phyloP scores from a whole-genome alignment of 2,113 vertebrate genomes.

The Trachemys scripta region DNA sequence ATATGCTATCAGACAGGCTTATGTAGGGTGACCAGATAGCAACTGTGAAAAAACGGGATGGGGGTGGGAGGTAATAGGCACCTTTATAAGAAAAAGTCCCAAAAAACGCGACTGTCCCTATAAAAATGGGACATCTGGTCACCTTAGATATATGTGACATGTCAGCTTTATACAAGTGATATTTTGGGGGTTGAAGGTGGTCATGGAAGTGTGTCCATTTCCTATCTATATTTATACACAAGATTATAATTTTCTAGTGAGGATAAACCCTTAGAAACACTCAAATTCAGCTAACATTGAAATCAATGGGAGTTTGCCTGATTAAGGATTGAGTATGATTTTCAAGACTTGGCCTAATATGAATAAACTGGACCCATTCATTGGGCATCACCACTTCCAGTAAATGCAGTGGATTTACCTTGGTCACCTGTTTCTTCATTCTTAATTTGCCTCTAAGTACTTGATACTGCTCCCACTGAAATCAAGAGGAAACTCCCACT shows the following conservation, averaged over 20 bases:
- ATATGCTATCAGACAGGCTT: neutral
- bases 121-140: too few relatives aligned
- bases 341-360: neutral
- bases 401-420: neutral
- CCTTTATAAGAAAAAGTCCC: too few relatives aligned
- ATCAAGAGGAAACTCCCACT: neutral
- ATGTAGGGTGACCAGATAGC: neutral
- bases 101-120: too few relatives aligned
- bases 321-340: neutral
- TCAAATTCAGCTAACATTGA: neutral
- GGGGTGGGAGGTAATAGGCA: too few relatives aligned
- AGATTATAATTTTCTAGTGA: neutral
- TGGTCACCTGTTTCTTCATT: neutral
- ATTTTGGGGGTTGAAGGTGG: neutral
- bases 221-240: neutral
- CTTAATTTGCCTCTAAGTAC: neutral
- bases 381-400: neutral
- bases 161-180: neutral
- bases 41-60: too few relatives aligned
- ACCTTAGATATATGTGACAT: neutral
- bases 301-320: neutral
- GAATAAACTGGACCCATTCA: neutral
- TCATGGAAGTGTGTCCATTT: neutral
- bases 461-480: neutral
- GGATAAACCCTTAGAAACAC: neutral